Percentiles rank a stretch among this genome's conserved stretches.
phyloP scores from a whole-genome alignment of 2,113 vertebrate species.

The Rhineura floridana region DNA sequence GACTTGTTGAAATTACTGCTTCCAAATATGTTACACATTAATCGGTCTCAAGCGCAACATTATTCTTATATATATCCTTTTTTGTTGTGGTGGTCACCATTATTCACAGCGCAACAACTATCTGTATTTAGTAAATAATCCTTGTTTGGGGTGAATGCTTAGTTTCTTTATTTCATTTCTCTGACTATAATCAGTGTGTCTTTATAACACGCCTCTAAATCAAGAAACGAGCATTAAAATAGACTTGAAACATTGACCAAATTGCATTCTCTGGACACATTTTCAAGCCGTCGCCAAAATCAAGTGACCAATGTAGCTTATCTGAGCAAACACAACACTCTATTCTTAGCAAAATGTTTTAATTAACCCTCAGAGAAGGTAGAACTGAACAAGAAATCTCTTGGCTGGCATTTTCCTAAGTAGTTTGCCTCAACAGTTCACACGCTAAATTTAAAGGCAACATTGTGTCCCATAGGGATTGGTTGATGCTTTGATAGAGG shows the following conservation, averaged over 20 bases:
- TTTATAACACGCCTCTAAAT: slow-evolving; percentile 28
- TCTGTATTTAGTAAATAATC: neutral
- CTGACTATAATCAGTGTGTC: slow-evolving; percentile 23
- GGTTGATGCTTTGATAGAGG: slow-evolving; percentile 36
- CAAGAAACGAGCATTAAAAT: neutral
- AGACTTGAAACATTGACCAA: slow-evolving; percentile 23
- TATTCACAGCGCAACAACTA: neutral
- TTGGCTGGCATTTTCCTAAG: slow-evolving; percentile 50
- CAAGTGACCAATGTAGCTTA: slow-evolving; percentile 50
- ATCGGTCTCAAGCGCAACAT: neutral
- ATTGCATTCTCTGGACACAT: neutral
- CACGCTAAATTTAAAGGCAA: slow-evolving; percentile 23
- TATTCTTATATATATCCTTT: slow-evolving; percentile 1
- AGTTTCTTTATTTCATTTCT: slow-evolving; percentile 30
- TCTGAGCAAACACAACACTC: slow-evolving; percentile 44
- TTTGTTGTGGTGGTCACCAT: neutral
- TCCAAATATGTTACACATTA: neutral
- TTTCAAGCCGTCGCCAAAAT: slow-evolving; percentile 59
- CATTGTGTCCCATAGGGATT: rapidly evolving
- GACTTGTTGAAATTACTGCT: neutral
- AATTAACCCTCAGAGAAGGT: slow-evolving; percentile 47
- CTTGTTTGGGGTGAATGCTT: slow-evolving; percentile 38
- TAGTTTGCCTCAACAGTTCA: slow-evolving; percentile 37
- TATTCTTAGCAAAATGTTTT: slow-evolving; percentile 65
- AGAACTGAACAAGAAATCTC: slow-evolving; percentile 48